Evolutionary conservation across 2,888 invertebrate species (phyloP).

Genomic region (Hemistola chrysoprasaria): DNA sequence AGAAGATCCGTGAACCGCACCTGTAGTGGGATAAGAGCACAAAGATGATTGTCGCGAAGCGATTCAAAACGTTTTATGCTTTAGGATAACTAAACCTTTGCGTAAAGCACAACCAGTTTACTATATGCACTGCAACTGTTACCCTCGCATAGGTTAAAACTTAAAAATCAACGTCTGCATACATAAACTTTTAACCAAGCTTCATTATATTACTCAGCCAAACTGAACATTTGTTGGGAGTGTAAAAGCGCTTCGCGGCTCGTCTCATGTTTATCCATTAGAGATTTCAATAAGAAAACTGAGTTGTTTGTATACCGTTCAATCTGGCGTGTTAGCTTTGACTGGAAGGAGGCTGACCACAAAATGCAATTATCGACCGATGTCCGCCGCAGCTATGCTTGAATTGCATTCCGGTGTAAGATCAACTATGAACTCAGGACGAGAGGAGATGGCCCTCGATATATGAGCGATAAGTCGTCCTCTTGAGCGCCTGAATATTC

Average conservation of each 20-base stretch:
- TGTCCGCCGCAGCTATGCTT: slow-evolving; percentile 70
- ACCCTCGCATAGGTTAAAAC: too few species aligned
- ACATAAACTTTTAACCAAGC: too few species aligned
- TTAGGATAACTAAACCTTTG: too few species aligned
- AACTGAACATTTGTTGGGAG: slow-evolving; percentile 12
- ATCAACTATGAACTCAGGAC: slow-evolving; percentile 48
- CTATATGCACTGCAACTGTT: too few species aligned
- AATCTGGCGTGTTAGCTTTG: slow-evolving; percentile 59
- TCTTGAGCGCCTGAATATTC: slow-evolving; percentile 15
- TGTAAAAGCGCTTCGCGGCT: slow-evolving; percentile 29
- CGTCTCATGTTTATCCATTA: slow-evolving; percentile 54
- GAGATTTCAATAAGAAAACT: slow-evolving; percentile 66
- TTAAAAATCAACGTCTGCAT: too few species aligned
- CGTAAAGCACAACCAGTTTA: too few species aligned
- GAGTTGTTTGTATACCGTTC: slow-evolving; percentile 72
- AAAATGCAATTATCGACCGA: slow-evolving; percentile 79
- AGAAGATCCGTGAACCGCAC: too few species aligned
- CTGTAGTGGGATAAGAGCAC: too few species aligned
- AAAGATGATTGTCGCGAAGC: too few species aligned
- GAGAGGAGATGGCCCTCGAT: slow-evolving; percentile 30
- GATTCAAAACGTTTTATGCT: not conserved
- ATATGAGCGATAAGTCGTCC: slow-evolving; percentile 28
- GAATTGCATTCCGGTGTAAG: slow-evolving; percentile 68
- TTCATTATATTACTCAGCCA: not conserved
- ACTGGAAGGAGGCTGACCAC: slow-evolving; percentile 56